phyloP scores from a whole-genome alignment of 1,140 invertebrate genomes.

The Aphaenogaster ashmeadi region DNA sequence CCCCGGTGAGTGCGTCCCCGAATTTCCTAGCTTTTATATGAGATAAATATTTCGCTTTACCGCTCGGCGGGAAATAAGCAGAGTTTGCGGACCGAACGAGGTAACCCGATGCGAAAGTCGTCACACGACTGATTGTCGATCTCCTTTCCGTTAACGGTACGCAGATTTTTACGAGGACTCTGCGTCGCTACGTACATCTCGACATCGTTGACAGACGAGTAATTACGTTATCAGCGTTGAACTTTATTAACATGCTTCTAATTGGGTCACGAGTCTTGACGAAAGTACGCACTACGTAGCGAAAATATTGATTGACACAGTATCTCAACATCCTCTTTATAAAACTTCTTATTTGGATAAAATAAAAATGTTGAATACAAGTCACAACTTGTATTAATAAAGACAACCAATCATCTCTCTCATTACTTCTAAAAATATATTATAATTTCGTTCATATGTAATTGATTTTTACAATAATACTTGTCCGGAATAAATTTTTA shows the following conservation, averaged over 20 bases:
- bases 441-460: neutral
- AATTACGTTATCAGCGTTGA: conserved; percentile 27
- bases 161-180: conserved; percentile 37
- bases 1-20: neutral
- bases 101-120: conserved; percentile 40
- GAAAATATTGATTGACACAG: neutral
- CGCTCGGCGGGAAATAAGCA: neutral
- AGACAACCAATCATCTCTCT: neutral
- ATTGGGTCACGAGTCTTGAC: neutral
- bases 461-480: neutral
- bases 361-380: neutral
- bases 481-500: neutral
- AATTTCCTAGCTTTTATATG: neutral
- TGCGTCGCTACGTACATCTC: neutral
- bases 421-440: neutral
- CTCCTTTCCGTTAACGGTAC: conserved; percentile 57
- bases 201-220: neutral
- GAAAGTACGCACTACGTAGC: neutral
- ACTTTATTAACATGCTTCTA: conserved; percentile 11
- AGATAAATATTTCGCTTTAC: conserved; percentile 5
- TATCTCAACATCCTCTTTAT: neutral
- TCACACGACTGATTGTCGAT: conserved; percentile 46
- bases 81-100: neutral
- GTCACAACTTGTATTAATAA: neutral
- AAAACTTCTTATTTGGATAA: neutral